These are phyloP conservation scores for Pemphredon lugubris DNA, from an alignment of 2,888 invertebrate species.

Conservation along the genomic window DNA sequence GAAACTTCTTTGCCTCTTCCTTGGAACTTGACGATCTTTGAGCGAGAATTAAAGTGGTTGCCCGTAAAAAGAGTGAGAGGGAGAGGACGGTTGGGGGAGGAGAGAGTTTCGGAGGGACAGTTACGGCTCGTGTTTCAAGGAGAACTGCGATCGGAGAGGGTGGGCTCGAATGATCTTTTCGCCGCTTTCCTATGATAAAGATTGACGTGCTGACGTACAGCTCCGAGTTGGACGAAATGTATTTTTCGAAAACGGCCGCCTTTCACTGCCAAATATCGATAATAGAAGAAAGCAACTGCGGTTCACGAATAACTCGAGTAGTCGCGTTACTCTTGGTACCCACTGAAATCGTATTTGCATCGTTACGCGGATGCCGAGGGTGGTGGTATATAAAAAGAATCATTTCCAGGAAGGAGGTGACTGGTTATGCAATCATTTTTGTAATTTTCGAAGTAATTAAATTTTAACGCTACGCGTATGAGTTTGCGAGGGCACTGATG, in stretches of 20 bases:
- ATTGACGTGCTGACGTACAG: no score
- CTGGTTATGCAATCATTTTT: no score
- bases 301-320: no score
- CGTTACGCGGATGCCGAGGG: no score
- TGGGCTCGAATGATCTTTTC: constrained; percentile 36
- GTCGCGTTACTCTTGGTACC: no score
- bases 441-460: constrained; percentile 24
- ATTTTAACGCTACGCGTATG: constrained; percentile 27
- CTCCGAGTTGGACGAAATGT: no score
- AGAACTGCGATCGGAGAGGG: constrained; percentile 28
- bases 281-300: no score
- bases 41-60: constrained; percentile 52
- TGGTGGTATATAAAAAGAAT: no score
- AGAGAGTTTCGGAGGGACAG: constrained; percentile 28
- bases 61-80: no score
- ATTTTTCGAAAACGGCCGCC: constrained; percentile 18
- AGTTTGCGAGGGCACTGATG: not conserved
- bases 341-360: no score
- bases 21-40: constrained; percentile 42
- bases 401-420: no score
- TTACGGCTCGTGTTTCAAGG: constrained; percentile 44
- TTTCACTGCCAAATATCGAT: not conserved
- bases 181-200: constrained; percentile 2
- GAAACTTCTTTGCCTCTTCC: constrained; percentile 51
- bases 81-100: no score